Evolutionary conservation across 2,113 vertebrate genomes (phyloP).

Genomic region (Chamaetylas fuelleborni): DNA sequence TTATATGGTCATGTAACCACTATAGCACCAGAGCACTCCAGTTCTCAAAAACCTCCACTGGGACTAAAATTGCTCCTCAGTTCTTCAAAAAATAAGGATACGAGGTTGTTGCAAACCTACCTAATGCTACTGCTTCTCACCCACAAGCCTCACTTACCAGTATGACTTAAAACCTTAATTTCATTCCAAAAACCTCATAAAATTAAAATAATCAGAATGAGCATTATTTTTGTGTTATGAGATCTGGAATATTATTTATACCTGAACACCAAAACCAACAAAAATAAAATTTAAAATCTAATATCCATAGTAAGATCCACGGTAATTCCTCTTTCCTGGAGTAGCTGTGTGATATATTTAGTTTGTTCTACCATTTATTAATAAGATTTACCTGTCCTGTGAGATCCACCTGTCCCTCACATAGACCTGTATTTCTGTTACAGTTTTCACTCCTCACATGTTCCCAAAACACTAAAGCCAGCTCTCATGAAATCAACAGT

Average conservation of each 20-base stretch:
- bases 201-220: neutral
- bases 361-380: neutral
- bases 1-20: neutral
- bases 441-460: rapidly evolving
- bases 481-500: neutral
- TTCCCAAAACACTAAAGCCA: neutral
- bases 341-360: neutral
- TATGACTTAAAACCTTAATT: neutral
- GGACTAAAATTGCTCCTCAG: neutral
- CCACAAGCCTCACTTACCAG: neutral
- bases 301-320: rapidly evolving
- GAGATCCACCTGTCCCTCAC: neutral
- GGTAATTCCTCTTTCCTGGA: neutral
- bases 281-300: neutral
- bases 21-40: neutral
- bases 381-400: neutral
- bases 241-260: neutral
- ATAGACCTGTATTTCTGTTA: neutral
- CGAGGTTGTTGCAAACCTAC: neutral
- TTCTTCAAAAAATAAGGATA: neutral
- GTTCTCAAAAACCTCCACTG: neutral
- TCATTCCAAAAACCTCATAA: neutral
- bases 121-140: neutral
- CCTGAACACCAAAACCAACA: neutral
- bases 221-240: neutral